These are phyloP conservation scores for Drosophila parabipectinata DNA, from an alignment of 1,140 invertebrate species.

Conservation along the genomic window DNA sequence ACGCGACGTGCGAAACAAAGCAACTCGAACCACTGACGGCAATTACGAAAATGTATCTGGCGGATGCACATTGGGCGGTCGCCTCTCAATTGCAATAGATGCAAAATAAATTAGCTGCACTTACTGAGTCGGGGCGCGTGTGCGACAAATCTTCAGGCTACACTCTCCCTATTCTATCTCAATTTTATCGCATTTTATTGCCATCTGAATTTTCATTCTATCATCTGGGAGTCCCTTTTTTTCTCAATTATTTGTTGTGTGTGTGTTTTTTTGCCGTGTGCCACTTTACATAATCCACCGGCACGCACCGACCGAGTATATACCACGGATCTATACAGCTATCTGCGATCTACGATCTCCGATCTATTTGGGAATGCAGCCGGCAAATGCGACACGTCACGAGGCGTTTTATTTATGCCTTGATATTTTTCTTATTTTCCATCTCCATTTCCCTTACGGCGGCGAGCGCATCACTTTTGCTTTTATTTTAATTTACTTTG, in stretches of 20 bases:
- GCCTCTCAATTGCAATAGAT: conserved; percentile 74
- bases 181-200: background rate
- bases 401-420: conserved; percentile 72
- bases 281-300: conserved; percentile 79
- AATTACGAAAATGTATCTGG: conserved; percentile 63
- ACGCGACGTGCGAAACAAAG: conserved; percentile 26
- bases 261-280: conserved; percentile 44
- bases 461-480: conserved; percentile 24
- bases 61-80: conserved; percentile 49
- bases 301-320: conserved; percentile 48
- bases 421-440: conserved; percentile 60
- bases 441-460: conserved; percentile 41
- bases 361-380: conserved; percentile 54
- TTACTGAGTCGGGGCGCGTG: conserved; percentile 58
- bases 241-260: background rate
- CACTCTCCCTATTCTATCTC: conserved; percentile 7
- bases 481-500: conserved; percentile 54
- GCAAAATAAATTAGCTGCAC: conserved; percentile 76
- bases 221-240: background rate
- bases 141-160: conserved; percentile 36
- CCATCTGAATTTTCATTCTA: background rate
- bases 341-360: conserved; percentile 23
- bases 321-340: conserved; percentile 22
- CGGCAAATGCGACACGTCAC: conserved; percentile 57
- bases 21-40: conserved; percentile 43